Percentiles rank a stretch among this genome's conserved stretches.
phyloP scores from a whole-genome alignment of 1,140 invertebrate species.

The Camponotus vicinus region DNA sequence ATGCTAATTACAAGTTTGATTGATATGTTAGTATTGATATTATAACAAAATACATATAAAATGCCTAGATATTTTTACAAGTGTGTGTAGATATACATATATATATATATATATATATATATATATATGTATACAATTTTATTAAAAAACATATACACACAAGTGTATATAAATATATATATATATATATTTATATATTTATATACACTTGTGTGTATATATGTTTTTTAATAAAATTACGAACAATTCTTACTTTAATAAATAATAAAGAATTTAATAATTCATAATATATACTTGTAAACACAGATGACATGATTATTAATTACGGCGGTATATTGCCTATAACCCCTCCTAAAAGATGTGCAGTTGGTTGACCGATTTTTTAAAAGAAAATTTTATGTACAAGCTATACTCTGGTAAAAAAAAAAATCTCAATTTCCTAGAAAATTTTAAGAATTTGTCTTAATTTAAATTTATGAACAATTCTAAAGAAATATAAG shows the following conservation, averaged over 20 bases:
- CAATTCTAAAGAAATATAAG: no score
- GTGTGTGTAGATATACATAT: not conserved
- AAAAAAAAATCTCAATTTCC: no score
- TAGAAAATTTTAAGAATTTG: no score
- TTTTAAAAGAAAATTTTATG: no score
- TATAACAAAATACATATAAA: conserved; percentile 4
- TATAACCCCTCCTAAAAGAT: no score
- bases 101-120: no score
- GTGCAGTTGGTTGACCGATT: no score
- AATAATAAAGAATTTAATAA: not conserved
- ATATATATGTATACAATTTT: no score
- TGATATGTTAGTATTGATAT: not conserved
- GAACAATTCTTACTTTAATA: not conserved
- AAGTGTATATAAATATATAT: not conserved
- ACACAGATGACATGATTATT: not conserved
- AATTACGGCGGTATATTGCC: not conserved
- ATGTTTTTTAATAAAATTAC: not conserved
- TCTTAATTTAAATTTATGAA: no score
- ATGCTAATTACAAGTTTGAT: conserved; percentile 88
- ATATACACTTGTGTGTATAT: not conserved
- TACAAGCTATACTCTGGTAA: no score
- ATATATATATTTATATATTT: no score
- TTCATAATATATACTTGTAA: not conserved
- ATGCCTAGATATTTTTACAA: not conserved
- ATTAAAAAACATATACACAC: no score